A percentile compares a stretch with the other conserved stretches of the same genome.
phyloP scores from a whole-genome alignment of 2,888 invertebrate species.

The Cerceris ruficornis region DNA sequence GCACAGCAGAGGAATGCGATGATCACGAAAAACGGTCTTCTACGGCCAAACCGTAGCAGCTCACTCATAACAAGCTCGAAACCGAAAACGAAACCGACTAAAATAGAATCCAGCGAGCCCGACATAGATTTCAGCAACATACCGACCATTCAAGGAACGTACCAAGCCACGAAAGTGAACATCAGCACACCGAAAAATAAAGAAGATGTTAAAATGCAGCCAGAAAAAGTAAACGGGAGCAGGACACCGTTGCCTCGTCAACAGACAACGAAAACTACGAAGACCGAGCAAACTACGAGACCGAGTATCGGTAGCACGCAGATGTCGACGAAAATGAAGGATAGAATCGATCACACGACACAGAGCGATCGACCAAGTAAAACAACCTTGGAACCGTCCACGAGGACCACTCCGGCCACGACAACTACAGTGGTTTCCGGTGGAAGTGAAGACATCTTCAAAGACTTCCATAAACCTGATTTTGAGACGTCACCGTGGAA shows the following conservation, averaged over 20 bases:
- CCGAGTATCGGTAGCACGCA: neutral
- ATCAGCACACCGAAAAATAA: conserved; percentile 41
- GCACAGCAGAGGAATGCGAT: conserved; percentile 76
- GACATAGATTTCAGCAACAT: conserved; percentile 78
- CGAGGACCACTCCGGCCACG: conserved; percentile 12
- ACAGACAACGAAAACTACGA: conserved; percentile 14
- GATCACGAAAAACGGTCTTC: conserved; percentile 79
- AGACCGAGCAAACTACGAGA: conserved; percentile 8
- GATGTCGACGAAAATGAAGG: neutral
- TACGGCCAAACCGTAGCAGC: conserved; percentile 75
- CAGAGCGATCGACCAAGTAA: conserved; percentile 7
- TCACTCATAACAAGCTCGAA: conserved; percentile 74
- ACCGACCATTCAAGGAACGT: conserved; percentile 79
- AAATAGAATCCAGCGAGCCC: conserved; percentile 70
- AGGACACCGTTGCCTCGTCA: conserved; percentile 14
- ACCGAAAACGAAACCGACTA: conserved; percentile 62
- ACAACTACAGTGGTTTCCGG: conserved; percentile 15
- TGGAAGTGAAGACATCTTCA: conserved; percentile 56
- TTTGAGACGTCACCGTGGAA: conserved; percentile 80
- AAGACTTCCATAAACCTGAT: conserved; percentile 75
- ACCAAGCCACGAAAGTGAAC: conserved; percentile 77
- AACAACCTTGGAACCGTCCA: neutral
- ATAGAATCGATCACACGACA: conserved; percentile 8
- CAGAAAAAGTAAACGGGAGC: conserved; percentile 7
- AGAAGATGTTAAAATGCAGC: neutral